Evolutionary conservation across 35 echinoderm and acorn worm species (phyloP).

Genomic region (Anneissia japonica): DNA sequence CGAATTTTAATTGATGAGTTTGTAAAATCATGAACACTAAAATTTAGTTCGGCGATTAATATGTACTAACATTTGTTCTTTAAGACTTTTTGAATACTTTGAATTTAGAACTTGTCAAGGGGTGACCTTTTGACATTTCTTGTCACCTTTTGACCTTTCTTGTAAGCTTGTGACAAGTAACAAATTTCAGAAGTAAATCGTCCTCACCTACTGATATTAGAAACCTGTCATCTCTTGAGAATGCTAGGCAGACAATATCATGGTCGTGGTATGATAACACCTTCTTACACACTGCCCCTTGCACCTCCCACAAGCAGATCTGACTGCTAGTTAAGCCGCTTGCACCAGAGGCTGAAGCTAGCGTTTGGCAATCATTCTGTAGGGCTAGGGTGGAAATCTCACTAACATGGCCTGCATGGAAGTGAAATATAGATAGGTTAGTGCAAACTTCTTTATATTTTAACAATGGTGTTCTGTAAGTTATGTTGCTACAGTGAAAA

Average conservation of each 20-base stretch:
- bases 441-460: too few species aligned
- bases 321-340: conserved; percentile 77
- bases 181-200: background rate
- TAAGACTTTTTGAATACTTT: too few species aligned
- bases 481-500: too few species aligned
- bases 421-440: background rate
- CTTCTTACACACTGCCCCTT: conserved; percentile 65
- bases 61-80: too few species aligned
- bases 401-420: conserved; percentile 67
- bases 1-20: too few species aligned
- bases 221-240: conserved; percentile 93
- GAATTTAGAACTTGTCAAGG: too few species aligned
- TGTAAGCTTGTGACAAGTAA: background rate
- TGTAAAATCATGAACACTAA: too few species aligned
- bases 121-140: too few species aligned
- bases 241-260: conserved; percentile 78
- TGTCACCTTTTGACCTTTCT: background rate
- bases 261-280: conserved; percentile 93
- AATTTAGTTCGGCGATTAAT: too few species aligned
- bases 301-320: conserved; percentile 94
- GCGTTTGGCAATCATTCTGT: conserved; percentile 79
- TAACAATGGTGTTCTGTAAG: too few species aligned
- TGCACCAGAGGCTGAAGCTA: conserved; percentile 89
- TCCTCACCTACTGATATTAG: conserved; percentile 82
- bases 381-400: conserved; percentile 82